Evolutionary conservation across 2,797 vertebrate species (phyloP).

Genomic region (Malurus splendens): DNA sequence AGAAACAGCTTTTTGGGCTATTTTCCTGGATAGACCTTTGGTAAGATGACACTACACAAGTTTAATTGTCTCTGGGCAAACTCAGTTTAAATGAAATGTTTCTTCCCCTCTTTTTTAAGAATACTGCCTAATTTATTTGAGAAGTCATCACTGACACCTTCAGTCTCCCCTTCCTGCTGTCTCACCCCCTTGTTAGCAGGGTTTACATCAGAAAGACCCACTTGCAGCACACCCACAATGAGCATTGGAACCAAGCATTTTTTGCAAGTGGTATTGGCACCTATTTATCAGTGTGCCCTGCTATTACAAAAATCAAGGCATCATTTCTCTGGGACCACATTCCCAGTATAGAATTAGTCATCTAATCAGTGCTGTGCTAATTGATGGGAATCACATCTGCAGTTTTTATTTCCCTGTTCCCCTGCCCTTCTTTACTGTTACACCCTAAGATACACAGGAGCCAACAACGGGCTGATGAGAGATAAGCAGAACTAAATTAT

Average conservation of each 20-base stretch:
- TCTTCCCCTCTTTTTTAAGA: background rate
- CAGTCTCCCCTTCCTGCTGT: background rate
- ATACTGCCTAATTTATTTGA: background rate
- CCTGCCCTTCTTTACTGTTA: background rate
- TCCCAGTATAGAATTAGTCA: background rate
- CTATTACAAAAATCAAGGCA: background rate
- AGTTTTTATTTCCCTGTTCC: background rate
- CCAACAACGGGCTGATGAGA: background rate
- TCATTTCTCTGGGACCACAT: background rate
- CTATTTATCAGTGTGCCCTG: background rate
- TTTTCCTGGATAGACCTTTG: background rate
- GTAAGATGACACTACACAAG: background rate
- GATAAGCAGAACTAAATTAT: background rate
- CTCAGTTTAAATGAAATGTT: background rate
- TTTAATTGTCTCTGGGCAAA: background rate
- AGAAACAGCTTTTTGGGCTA: background rate
- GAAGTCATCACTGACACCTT: background rate
- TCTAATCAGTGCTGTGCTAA: background rate
- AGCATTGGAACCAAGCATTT: background rate
- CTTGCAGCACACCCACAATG: background rate
- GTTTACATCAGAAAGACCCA: background rate
- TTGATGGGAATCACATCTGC: background rate
- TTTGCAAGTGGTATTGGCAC: background rate
- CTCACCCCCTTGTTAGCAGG: background rate
- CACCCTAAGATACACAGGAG: background rate